Evolutionary conservation across 2,797 vertebrate species (phyloP).

Genomic region (Capromys pilorides): DNA sequence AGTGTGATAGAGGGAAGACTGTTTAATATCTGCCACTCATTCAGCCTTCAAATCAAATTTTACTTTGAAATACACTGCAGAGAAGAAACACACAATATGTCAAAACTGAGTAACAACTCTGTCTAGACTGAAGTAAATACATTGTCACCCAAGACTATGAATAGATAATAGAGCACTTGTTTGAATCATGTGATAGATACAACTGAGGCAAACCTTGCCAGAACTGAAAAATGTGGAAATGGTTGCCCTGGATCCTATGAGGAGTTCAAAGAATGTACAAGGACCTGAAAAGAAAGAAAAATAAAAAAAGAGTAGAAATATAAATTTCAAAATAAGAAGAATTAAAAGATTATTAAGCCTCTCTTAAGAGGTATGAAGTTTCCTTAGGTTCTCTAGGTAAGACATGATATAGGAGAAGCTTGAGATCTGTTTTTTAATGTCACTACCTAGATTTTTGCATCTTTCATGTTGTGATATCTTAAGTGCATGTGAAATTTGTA

Average conservation of each 20-base stretch:
- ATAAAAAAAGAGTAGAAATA: neutral
- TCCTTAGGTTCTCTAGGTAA: neutral
- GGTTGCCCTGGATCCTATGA: slow-evolving; percentile 18
- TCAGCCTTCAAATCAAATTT: slow-evolving; percentile 34
- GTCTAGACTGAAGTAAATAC: slow-evolving; percentile 76
- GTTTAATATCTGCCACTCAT: slow-evolving; percentile 35
- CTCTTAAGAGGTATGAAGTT: neutral
- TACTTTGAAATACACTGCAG: neutral
- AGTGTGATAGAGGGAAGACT: slow-evolving; percentile 14
- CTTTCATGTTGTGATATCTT: slow-evolving; percentile 81
- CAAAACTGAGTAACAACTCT: slow-evolving; percentile 72
- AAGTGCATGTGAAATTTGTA: slow-evolving; percentile 87
- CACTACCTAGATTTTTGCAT: slow-evolving; percentile 75
- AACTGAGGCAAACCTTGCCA: slow-evolving; percentile 26
- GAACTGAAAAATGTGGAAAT: slow-evolving; percentile 47
- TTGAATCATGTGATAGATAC: slow-evolving; percentile 47
- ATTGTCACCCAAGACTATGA: slow-evolving; percentile 70
- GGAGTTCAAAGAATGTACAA: neutral
- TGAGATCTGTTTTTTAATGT: slow-evolving; percentile 67
- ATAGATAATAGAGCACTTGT: slow-evolving; percentile 69
- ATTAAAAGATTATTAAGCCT: neutral
- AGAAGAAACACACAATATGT: slow-evolving; percentile 66
- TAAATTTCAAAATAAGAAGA: neutral
- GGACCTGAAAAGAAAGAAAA: neutral
- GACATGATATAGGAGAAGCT: neutral